A percentile compares a stretch with the other conserved stretches of the same genome.
These are phyloP conservation scores for Eledone cirrhosa DNA, from an alignment of 2,888 invertebrate genomes.

Conservation along the genomic window DNA sequence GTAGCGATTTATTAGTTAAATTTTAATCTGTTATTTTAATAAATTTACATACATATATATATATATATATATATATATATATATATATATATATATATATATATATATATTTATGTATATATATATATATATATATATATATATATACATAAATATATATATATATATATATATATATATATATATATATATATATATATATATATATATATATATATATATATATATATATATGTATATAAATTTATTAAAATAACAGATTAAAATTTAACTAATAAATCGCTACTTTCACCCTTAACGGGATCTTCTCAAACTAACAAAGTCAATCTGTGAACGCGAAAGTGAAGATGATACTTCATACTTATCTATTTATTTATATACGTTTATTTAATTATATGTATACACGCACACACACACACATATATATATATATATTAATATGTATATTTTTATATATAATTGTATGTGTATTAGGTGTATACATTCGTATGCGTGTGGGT, in stretches of 20 bases:
- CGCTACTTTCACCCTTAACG: no score
- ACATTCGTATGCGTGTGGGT: not conserved
- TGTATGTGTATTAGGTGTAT: no score
- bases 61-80: conserved; percentile 6
- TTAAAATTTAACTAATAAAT: no score
- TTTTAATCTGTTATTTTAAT: no score
- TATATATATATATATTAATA: no score
- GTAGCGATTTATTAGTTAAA: no score
- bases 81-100: conserved; percentile 2
- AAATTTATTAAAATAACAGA: no score
- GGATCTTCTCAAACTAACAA: no score
- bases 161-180: not conserved
- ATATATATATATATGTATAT: not conserved
- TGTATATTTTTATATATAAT: no score
- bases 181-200: not conserved
- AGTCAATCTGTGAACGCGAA: no score
- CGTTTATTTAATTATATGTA: not conserved
- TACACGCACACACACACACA: not conserved
- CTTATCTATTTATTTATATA: not conserved
- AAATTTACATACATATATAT: no score
- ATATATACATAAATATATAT: not conserved
- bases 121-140: not conserved
- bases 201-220: not conserved
- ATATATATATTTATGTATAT: not conserved
- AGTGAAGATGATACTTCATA: not conserved